phyloP scores from a whole-genome alignment of 2,113 vertebrate species.

The Mirounga angustirostris region DNA sequence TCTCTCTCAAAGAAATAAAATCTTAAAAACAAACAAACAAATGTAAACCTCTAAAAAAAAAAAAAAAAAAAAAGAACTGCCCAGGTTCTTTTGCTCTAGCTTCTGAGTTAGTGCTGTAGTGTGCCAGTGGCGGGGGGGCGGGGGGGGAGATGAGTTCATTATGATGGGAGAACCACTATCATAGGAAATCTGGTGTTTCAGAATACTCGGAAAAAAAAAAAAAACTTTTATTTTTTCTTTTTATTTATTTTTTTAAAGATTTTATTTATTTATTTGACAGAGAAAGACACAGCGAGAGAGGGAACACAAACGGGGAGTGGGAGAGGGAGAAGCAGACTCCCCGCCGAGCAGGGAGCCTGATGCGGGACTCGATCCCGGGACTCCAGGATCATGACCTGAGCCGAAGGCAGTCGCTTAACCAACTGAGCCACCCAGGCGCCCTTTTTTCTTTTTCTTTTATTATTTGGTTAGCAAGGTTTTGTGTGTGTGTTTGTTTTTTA shows the following conservation, averaged over 20 bases:
- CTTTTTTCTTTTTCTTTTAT: not conserved
- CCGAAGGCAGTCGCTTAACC: no score
- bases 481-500: not conserved
- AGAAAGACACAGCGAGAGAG: no score
- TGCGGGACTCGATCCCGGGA: no score
- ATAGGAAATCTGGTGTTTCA: not conserved
- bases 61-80: not conserved
- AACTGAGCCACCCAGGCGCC: no score
- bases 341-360: no score
- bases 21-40: not conserved
- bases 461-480: not conserved
- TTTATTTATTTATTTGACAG: no score
- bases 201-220: not conserved
- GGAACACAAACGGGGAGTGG: no score
- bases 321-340: no score
- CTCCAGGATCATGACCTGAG: no score
- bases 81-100: no score
- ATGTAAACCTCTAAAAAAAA: not conserved
- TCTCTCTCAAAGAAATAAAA: not conserved
- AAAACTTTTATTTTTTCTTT: rapidly evolving
- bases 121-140: not conserved
- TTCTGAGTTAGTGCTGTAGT: not conserved
- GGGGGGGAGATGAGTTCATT: not conserved
- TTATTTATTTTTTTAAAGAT: not conserved
- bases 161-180: not conserved